phyloP scores from a whole-genome alignment of 2,888 invertebrate species.

The Heliconius charithonia region DNA sequence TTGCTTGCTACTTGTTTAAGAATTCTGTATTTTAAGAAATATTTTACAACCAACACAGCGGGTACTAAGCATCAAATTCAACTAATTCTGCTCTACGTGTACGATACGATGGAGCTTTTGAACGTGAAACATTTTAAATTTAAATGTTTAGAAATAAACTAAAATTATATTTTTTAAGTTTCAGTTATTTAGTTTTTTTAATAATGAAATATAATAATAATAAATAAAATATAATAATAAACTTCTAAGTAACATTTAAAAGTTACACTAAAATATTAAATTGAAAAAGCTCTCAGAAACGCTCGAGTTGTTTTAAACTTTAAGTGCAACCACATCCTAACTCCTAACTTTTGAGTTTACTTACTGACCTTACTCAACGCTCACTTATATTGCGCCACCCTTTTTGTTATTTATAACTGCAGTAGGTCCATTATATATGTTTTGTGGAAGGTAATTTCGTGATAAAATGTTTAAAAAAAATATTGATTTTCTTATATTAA shows the following conservation, averaged over 20 bases:
- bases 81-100: too few relatives aligned
- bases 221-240: neutral
- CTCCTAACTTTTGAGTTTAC: slow-evolving; percentile 18
- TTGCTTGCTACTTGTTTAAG: neutral
- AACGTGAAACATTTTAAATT: too few relatives aligned
- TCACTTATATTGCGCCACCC: slow-evolving; percentile 19
- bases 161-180: too few relatives aligned
- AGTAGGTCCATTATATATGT: neutral
- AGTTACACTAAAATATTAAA: neutral
- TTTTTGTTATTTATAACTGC: slow-evolving; percentile 23
- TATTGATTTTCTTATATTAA: neutral
- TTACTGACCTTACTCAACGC: slow-evolving; percentile 28
- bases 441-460: neutral
- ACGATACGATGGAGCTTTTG: too few relatives aligned
- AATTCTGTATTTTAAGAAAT: neutral
- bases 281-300: neutral
- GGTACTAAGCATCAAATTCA: neutral
- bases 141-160: too few relatives aligned
- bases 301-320: neutral
- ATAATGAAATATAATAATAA: too few relatives aligned
- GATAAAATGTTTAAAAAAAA: neutral
- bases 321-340: neutral
- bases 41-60: neutral
- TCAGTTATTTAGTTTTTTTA: too few relatives aligned
- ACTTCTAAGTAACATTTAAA: neutral